phyloP scores from a whole-genome alignment of 2,888 invertebrate genomes.

The Drosophila greeni region DNA sequence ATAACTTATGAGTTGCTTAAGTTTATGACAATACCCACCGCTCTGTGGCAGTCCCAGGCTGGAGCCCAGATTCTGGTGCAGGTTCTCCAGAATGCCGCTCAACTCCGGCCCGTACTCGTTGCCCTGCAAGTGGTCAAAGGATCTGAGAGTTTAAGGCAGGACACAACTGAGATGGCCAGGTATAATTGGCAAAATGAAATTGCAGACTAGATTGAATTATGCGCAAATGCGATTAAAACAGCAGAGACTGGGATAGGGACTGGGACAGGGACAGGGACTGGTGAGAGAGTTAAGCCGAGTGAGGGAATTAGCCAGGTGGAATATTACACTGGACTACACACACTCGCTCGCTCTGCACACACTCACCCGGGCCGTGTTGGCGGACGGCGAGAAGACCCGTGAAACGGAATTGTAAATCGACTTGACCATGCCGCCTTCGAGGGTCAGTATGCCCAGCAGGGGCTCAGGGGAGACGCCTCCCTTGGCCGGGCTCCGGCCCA shows the following conservation, averaged over 20 bases:
- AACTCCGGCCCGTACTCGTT: slow-evolving; percentile 78
- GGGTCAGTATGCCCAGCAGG: slow-evolving; percentile 79
- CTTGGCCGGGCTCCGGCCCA: slow-evolving; percentile 51
- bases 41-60: slow-evolving; percentile 78
- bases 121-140: slow-evolving; percentile 56
- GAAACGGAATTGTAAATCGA: slow-evolving; percentile 80
- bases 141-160: slow-evolving; percentile 17
- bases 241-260: slow-evolving; percentile 3
- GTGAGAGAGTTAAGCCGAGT: slow-evolving; percentile 60
- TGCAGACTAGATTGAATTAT: slow-evolving; percentile 68
- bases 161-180: slow-evolving; percentile 50
- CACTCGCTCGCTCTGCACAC: slow-evolving; percentile 3
- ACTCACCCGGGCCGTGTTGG: slow-evolving; percentile 71
- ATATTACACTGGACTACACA: slow-evolving; percentile 37
- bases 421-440: slow-evolving; percentile 79
- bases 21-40: slow-evolving; percentile 49
- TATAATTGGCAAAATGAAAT: slow-evolving; percentile 64
- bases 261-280: slow-evolving; percentile 44
- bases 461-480: slow-evolving; percentile 52
- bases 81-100: slow-evolving; percentile 77
- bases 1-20: background rate
- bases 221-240: slow-evolving; percentile 67
- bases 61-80: slow-evolving; percentile 77
- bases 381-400: slow-evolving; percentile 78
- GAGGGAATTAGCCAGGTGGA: slow-evolving; percentile 33